Conservation (phyloP, 2,113 vertebrate species). For the Loxodonta africana region DNA sequence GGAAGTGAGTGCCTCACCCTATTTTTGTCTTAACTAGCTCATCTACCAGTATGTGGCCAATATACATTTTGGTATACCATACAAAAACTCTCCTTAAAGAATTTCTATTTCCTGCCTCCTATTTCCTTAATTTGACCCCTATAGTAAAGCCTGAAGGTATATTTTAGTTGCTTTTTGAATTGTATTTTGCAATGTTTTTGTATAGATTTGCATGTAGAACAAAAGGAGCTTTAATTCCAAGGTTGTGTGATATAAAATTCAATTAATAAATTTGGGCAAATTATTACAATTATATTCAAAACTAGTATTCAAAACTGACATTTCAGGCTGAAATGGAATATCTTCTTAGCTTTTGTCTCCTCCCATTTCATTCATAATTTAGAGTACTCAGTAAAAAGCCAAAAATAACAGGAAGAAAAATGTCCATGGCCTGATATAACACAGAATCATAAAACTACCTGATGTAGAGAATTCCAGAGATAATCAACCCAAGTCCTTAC, state of each 20-base stretch:
- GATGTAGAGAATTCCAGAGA: constrained; percentile 20
- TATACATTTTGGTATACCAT: constrained; percentile 18
- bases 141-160: constrained; percentile 65
- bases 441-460: constrained; percentile 43
- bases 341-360: constrained; percentile 70
- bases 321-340: constrained; percentile 60
- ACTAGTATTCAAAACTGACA: constrained; percentile 74
- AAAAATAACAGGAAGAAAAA: constrained; percentile 54
- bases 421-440: neutral
- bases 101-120: constrained; percentile 43
- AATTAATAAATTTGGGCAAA: constrained; percentile 78
- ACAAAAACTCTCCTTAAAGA: constrained; percentile 61
- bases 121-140: constrained; percentile 62
- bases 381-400: neutral
- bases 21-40: constrained; percentile 25
- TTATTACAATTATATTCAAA: constrained; percentile 82
- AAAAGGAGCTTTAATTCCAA: constrained; percentile 73
- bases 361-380: constrained; percentile 3
- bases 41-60: neutral
- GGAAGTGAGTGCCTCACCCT: neutral
- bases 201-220: constrained; percentile 81
- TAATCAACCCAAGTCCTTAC: neutral
- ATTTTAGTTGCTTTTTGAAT: constrained; percentile 70
- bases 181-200: constrained; percentile 71
- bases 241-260: constrained; percentile 75